Evolutionary conservation across 2,888 invertebrate genomes (phyloP).

Genomic region (Kuschelorhynchus macadamiae): DNA sequence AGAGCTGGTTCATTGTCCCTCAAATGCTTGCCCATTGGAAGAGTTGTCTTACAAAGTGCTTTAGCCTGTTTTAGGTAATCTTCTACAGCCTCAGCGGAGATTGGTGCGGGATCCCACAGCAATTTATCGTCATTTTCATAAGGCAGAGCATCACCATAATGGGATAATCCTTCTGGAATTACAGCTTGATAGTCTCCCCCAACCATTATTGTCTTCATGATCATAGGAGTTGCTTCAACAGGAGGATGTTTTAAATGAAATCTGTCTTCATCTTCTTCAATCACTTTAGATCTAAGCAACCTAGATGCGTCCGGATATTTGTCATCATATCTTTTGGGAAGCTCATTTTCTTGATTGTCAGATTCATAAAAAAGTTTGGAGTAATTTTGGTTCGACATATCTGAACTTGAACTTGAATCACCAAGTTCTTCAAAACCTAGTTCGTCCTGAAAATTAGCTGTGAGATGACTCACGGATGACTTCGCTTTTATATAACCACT

Average conservation of each 20-base stretch:
- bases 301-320: constrained; percentile 68
- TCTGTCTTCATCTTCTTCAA: constrained; percentile 87
- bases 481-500: constrained; percentile 37
- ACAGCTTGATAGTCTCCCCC: constrained; percentile 94
- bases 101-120: constrained; percentile 90
- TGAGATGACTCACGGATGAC: constrained; percentile 69
- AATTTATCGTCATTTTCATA: constrained; percentile 97
- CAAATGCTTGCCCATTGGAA: constrained; percentile 83
- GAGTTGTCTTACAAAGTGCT: constrained; percentile 68
- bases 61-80: constrained; percentile 80
- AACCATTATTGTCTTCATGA: constrained; percentile 88
- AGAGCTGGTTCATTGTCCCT: constrained; percentile 92
- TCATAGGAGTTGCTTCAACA: constrained; percentile 90
- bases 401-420: constrained; percentile 88
- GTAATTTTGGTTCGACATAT: constrained; percentile 61
- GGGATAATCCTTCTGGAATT: constrained; percentile 92
- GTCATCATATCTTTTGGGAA: constrained; percentile 69
- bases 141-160: constrained; percentile 93
- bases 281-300: constrained; percentile 74
- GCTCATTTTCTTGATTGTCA: constrained; percentile 66
- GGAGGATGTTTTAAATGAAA: constrained; percentile 80
- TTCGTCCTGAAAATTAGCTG: constrained; percentile 97
- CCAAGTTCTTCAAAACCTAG: constrained; percentile 97
- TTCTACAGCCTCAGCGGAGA: constrained; percentile 82
- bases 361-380: constrained; percentile 75